Base-by-base conservation (phyloP, 2,888 invertebrate species). In the Leucozona laternaria region DNA sequence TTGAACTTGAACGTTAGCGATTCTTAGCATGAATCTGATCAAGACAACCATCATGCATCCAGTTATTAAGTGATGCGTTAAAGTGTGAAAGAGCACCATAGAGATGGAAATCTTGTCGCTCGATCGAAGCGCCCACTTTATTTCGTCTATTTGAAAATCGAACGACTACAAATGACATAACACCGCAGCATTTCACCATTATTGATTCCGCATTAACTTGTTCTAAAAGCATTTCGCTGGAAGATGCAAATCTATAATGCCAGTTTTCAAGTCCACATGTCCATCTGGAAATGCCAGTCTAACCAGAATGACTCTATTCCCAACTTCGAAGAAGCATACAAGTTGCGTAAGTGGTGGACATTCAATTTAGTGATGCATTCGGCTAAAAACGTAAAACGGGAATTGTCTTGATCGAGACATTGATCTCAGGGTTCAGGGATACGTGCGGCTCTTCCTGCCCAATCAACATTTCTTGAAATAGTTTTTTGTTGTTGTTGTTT, bases 81-180 rank as follows among this genome's bases (percentile, higher is more conserved):
- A 86, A 57, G 85, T 86, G 85, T 86, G 85, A 86, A 86, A 80
- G 70, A 78, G 55, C 55, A 45, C 50, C 45, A 62, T 64, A 13
- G 73, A 60, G 76, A 85, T 81, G 72, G n/a, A 45, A 72, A 80
- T 84, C 76, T 58, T 28, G 53, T 34, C 50, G 28, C 37, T 57
- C 15, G 6, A 60, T 60, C n/a, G 22, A 60, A 40, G 60, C 60
- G 15, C 55, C 55, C 55, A 55, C 48, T 58, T 57, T 34, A 66
- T 58, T 58, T 45, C 43, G 31, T 57, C 45, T 40, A 8, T 3
- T 20, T 22, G 3, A 28, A 13, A 45, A 28, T 40, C 53, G 57
- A 68, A 73, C 57, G 57, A 48, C 73, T 37, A 55, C 62, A 57
- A 75, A 25, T 79, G 75, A 79, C 75, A 84, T 75, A 75, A 70